Percentiles rank a stretch among this genome's conserved stretches.
These are phyloP conservation scores for Myiozetetes cayanensis DNA, from an alignment of 2,113 vertebrate species.

Conservation along the genomic window DNA sequence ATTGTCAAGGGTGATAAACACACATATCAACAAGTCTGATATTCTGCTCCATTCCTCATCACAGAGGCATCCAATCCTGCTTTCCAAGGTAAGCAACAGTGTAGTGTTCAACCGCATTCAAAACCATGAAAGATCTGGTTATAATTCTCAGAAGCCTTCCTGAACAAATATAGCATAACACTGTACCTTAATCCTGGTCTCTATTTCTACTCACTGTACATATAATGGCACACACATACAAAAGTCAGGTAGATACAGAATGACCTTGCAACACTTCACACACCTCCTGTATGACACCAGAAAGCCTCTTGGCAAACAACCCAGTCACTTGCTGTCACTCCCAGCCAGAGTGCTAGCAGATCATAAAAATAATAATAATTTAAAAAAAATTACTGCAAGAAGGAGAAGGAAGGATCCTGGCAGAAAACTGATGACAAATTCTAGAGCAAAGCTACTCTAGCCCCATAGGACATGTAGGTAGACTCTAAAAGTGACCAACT, in stretches of 20 bases:
- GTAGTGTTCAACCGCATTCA: neutral
- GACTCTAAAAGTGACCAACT: neutral
- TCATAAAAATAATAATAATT: neutral
- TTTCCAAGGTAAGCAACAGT: neutral
- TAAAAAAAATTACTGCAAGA: neutral
- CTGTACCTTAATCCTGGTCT: neutral
- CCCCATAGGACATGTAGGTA: neutral
- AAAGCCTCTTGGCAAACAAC: fast-evolving
- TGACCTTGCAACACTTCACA: neutral
- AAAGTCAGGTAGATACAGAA: neutral
- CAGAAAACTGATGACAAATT: neutral
- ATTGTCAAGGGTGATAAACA: neutral
- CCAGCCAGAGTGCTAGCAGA: neutral
- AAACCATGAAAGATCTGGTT: neutral
- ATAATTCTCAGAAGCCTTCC: neutral
- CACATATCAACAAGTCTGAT: neutral
- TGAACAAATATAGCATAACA: neutral
- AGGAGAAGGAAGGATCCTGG: neutral
- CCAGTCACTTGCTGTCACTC: neutral
- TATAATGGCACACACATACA: neutral
- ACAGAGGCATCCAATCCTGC: neutral
- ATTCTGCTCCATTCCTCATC: neutral
- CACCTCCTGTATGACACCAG: neutral
- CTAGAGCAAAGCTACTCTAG: neutral
- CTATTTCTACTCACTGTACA: neutral